phyloP scores from a whole-genome alignment of 2,797 vertebrate species.

The Darevskia mixta region DNA sequence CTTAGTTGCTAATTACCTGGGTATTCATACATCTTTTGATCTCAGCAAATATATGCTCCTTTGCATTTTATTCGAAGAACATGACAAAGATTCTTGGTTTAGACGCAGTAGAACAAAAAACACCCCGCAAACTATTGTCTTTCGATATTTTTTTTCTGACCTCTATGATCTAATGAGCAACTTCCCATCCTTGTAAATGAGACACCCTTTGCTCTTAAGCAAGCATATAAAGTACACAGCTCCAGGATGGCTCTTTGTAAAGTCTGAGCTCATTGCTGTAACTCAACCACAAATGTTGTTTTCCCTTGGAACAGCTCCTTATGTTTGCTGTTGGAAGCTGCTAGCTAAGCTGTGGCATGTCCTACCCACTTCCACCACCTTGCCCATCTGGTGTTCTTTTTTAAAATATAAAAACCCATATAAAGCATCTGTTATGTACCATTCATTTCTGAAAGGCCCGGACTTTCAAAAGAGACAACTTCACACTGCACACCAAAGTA shows the following conservation, averaged over 20 bases:
- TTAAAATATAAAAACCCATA: slow-evolving; percentile 28
- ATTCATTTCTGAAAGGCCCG: slow-evolving; percentile 5
- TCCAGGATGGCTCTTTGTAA: neutral
- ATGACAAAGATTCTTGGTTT: neutral
- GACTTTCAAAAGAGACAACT: slow-evolving; percentile 4
- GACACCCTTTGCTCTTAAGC: neutral
- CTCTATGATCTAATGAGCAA: neutral
- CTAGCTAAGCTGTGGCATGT: slow-evolving; percentile 15
- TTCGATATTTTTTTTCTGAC: neutral
- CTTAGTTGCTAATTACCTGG: neutral
- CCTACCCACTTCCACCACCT: slow-evolving; percentile 38
- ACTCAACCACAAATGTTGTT: slow-evolving; percentile 35
- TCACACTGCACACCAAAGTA: neutral
- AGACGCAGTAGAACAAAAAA: neutral
- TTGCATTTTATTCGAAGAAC: neutral
- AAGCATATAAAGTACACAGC: slow-evolving; percentile 13
- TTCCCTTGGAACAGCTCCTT: slow-evolving; percentile 30
- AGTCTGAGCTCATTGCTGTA: slow-evolving; percentile 29
- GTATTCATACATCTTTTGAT: neutral
- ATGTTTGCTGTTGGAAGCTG: slow-evolving; percentile 40
- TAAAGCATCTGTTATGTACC: slow-evolving; percentile 37
- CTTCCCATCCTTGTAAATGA: neutral
- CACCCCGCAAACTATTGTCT: neutral
- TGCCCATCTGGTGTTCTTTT: slow-evolving; percentile 32
- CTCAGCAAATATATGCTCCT: neutral